Base-by-base conservation (phyloP, 2,113 vertebrate genomes). In the Heterotilapia buettikoferi region DNA sequence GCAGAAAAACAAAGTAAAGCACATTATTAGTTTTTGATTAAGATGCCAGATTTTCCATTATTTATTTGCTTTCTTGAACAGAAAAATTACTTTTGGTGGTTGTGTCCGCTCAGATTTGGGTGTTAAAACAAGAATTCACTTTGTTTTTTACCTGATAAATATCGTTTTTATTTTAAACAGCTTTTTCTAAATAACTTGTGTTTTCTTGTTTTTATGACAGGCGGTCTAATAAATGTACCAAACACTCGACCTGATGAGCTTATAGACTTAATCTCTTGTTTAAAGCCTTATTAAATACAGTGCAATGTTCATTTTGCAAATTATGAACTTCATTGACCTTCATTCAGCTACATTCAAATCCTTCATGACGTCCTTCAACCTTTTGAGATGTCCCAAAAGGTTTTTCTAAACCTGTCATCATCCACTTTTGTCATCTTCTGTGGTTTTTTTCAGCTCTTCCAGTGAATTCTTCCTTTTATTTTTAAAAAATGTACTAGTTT, bases 401-500 rank as follows among this genome's bases (percentile, higher is more conserved):
- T 40, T 40, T 40, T 40, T 12, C 9, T 40, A 4, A 40, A 40
- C 11, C 33, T 68, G 7, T 40, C 63, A 40, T 68, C 33, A 5
- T 38, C 61, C 61, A 68, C 61, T 38, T 5, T 66, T 0, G 31
- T n/a, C 31, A 36, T 66, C 61, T 66, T 12, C 18, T 36, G 18
- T 12, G 31, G 0, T 0, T 9, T 2, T 57, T 10, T 56, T 13
- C 29, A 63, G 59, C 57, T 61, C 57, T 10, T 61, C 2, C 29
- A 19, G 8, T 33, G 1, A 31, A 61, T 61, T 10, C 57, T 29
- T 61, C 59, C 59, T 61, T 61, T 61, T 4, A 31, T 61, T 61
- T 57, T 57, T 9, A 0, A 4, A 61, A 61, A 33, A 33, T 10
- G 2, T 4, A 61, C 0, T 36, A 36, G 0, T 33, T 19, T 63